Evolutionary conservation across 2,888 invertebrate species (phyloP).

Genomic region (Napeogenes inachia): DNA sequence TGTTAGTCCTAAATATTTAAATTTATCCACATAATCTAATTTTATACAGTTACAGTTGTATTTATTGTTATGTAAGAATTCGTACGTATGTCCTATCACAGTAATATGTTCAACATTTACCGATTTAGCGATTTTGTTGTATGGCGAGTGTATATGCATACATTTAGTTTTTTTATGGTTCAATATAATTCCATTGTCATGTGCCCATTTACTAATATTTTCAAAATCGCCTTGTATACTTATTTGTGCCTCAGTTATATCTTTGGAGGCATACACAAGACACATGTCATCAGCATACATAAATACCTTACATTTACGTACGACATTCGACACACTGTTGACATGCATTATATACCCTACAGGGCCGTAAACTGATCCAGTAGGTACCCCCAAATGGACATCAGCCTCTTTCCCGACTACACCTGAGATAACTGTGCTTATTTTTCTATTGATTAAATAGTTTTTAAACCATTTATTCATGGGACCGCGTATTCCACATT

Average conservation of each 20-base stretch:
- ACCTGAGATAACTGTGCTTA: neutral
- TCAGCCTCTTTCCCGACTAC: constrained; percentile 9
- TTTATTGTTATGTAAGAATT: too few relatives aligned
- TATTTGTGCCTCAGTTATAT: neutral
- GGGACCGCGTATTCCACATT: constrained; percentile 25
- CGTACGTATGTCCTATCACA: too few relatives aligned
- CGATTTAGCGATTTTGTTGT: constrained; percentile 1
- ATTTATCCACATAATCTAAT: too few relatives aligned
- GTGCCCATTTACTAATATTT: constrained; percentile 22
- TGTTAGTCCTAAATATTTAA: too few relatives aligned
- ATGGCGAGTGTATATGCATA: constrained; percentile 21
- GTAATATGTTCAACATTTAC: too few relatives aligned
- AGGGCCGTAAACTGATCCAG: constrained; percentile 24
- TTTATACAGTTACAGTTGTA: too few relatives aligned
- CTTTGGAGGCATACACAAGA: constrained; percentile 18
- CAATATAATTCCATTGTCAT: constrained; percentile 26
- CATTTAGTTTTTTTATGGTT: constrained; percentile 21
- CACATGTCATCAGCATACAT: constrained; percentile 33
- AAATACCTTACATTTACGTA: constrained; percentile 20
- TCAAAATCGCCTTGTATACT: constrained; percentile 18
- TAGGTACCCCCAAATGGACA: constrained; percentile 22
- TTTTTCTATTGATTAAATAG: constrained; percentile 1
- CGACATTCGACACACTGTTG: constrained; percentile 24
- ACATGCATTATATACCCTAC: constrained; percentile 8
- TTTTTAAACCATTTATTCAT: constrained; percentile 1